Evolutionary conservation across 2,888 invertebrate species (phyloP), one percentile per base, ranked within the genome.

Genomic region (Branchinecta sandiegonensis): DNA sequence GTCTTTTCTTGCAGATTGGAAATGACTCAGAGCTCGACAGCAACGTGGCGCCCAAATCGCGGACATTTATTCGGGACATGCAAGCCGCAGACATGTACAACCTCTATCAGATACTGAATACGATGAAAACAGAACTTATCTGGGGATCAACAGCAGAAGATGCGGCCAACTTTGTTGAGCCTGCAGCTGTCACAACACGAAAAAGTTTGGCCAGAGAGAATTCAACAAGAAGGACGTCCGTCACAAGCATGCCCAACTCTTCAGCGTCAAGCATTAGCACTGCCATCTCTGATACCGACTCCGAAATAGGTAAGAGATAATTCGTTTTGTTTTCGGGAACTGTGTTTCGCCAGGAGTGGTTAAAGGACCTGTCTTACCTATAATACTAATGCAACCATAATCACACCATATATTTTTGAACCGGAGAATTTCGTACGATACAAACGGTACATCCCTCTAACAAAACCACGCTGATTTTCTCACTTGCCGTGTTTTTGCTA

Each of bases 71-170:
- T 46, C 69, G 86, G 67, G 77, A 75, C 69, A 74, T 79, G 67
- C 87, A 87, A 73, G 86, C 87, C 75, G 84, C 85, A 17, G 87
- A 88, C 76, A 80, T 88, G 68, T 90, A 88, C 80, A 86, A 85
- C 76, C 84, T 93, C 75, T 94, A 91, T 80, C 85, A 85, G 73
- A 87, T 93, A 86, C 82, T 94, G 74, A 91, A 91, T 77, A 85
- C 86, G 72, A 84, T 93, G 75, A 92, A 92, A 81, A 88, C 87
- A 75, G 92, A 93, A 76, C 80, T 94, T 73, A 82, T 92, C 71
- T 91, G 90, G 88, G 88, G 88, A 46, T 82, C 77, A 70, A 77
- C 78, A 8, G 74, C 76, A 1, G 74, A 75, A 23, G 71, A 72
- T 67, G 72, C 72, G 48, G 70, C 48, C 48, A 74, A 68, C 76